Base-by-base conservation (phyloP, 2,888 invertebrate genomes). In the Perizoma flavofasciatum region DNA sequence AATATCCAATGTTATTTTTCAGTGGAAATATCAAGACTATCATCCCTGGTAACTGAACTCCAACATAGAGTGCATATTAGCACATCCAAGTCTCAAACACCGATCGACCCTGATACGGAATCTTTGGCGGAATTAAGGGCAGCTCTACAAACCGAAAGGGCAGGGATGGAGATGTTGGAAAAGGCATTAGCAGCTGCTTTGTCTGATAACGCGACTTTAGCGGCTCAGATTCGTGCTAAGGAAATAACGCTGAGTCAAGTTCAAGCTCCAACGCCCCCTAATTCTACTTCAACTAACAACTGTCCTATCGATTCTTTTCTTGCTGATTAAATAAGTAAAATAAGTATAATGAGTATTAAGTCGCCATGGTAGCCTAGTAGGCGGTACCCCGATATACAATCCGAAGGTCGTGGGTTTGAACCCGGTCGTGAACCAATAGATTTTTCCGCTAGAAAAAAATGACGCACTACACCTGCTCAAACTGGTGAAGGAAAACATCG, bases 251-350 rank as follows among this genome's bases (percentile, higher is more conserved):
- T 58, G 46, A 69, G 67, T 37, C 66, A 69, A 60, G 59, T 47
- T 32, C 65, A 63, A 34, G 62, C 60, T 4, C 51, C 74, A 2
- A 73, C 74, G 4, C 62, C 70, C 5, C 69, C 72, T 40, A 67
- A 72, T 4, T 64, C 73, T 11, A 58, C 71, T 39, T 62, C 68
- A 4, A 75, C 75, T 5, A 82, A 82, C 49, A 81, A 85, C 56
- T 82, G 80, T 54, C 83, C 87, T 0, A 85, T 92, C 52, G 88
- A 90, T 67, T 83, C 81, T 6, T 91, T 91, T 63, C 78, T 92
- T 59, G 89, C 89, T 51, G 89, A 91, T 52, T 88, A 80, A 77
- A 55, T 49, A n/a, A 44, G 22, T 44, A 10, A 41, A n/a, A 8
- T n/a, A 37, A 10, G 4, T 10, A 10, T 10, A 41, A 1, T 22